Evolutionary conservation across 2,113 vertebrate species (phyloP), one percentile per base, ranked within the genome.

Genomic region (Boulengeromyrus knoepffleri): DNA sequence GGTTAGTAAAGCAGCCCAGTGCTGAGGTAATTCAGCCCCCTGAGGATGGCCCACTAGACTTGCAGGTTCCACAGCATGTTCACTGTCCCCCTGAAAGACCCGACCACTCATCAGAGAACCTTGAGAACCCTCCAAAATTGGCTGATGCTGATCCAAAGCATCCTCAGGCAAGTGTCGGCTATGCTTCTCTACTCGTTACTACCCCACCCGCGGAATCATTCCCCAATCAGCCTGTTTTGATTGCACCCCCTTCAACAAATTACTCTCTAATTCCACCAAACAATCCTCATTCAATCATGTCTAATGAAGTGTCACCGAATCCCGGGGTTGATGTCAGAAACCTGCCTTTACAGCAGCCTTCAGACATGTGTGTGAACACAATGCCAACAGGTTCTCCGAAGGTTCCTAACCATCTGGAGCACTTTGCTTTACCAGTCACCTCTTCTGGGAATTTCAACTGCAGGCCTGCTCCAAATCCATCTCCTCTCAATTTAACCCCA

Each of bases 81-180:
- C 58, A 91, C 4, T 56, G 31, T 36, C 46, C 85, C 19, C 49
- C 83, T 17, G 91, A 90, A 15, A 92, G 94, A 88, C 92, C 92
- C 0, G 92, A 96, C 5, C 93, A 95, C 12, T 92, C 96, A 36
- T 98, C 95, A 0, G 99, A 99, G 93, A 99, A 99, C 91, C 95
- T 99, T 27, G 99, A 99, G 93, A 99, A 99, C 92, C 99, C 98
- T 90, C 99, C 98, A 83, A 96, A 97, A 94, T 94, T 97, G 93
- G 97, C 97, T 88, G 97, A 97, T 58, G 96, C 95, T 21, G 96
- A 96, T 88, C 93, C 94, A 1, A 91, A 94, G 12, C 95, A 94
- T 45, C 93, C 95, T 31, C 98, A 98, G 96, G 96, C 96, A 92
- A 96, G 96, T 95, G 95, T 97, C 56, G 96, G 97, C 92, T 98